Conservation (phyloP, 2,888 invertebrate genomes). For the Chloromyia formosa region DNA sequence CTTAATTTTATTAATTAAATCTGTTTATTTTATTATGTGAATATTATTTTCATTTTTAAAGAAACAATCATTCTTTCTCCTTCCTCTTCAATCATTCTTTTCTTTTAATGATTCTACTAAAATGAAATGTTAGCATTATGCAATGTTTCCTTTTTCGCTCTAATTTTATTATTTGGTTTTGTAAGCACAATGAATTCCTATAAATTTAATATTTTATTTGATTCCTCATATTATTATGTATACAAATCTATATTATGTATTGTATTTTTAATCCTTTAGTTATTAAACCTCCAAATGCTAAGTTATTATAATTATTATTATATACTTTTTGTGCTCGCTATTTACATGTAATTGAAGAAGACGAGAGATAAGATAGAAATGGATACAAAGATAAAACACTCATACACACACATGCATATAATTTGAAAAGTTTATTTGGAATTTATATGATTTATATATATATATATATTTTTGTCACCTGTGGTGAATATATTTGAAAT, state of each 20-base stretch:
- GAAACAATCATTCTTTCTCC: neutral
- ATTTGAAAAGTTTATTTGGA: slow-evolving; percentile 17
- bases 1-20: slow-evolving; percentile 12
- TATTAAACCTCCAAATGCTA: neutral
- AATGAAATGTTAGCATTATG: neutral
- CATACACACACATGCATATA: slow-evolving; percentile 27
- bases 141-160: slow-evolving; percentile 28
- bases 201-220: slow-evolving; percentile 54
- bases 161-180: slow-evolving; percentile 43
- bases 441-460: slow-evolving; percentile 24
- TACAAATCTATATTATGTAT: neutral
- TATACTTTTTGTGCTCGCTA: slow-evolving; percentile 15
- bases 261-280: neutral
- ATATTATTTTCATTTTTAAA: slow-evolving; percentile 44
- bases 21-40: neutral
- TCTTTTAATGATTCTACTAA: neutral
- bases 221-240: slow-evolving; percentile 18
- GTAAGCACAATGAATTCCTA: slow-evolving; percentile 60
- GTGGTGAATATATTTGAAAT: slow-evolving; percentile 36
- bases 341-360: neutral
- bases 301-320: slow-evolving; percentile 2
- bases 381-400: slow-evolving; percentile 1
- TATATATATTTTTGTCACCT: slow-evolving; percentile 31
- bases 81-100: too few species aligned
- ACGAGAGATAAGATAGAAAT: neutral